These are phyloP conservation scores for Gymnoscopelus braueri DNA, from an alignment of 2,797 vertebrate genomes.

Conservation along the genomic window DNA sequence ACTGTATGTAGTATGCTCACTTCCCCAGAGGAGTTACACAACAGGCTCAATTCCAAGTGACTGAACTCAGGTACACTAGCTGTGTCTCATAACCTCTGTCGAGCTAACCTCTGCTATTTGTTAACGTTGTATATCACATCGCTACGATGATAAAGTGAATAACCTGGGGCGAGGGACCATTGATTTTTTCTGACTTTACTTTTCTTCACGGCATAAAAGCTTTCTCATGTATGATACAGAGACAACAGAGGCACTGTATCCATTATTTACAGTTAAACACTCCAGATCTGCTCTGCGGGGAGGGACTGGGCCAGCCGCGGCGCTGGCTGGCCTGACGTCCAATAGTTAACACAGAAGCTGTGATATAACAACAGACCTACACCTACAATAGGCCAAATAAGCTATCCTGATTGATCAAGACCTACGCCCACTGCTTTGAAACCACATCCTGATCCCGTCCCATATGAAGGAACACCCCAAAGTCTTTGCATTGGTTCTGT, in stretches of 20 bases:
- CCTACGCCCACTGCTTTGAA: no score
- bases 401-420: no score
- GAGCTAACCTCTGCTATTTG: slow-evolving; percentile 40
- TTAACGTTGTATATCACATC: slow-evolving; percentile 53
- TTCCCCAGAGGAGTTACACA: neutral
- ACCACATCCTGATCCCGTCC: no score
- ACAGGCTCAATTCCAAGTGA: slow-evolving; percentile 9
- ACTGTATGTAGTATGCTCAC: no score
- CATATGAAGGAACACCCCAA: no score
- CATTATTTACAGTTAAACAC: slow-evolving; percentile 70
- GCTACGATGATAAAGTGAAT: slow-evolving; percentile 49
- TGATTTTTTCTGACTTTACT: slow-evolving; percentile 60
- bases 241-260: slow-evolving; percentile 61
- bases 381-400: no score
- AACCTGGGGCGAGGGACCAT: slow-evolving; percentile 51
- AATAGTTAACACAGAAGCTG: slow-evolving; percentile 47
- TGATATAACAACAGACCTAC: neutral
- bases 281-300: slow-evolving; percentile 28
- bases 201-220: slow-evolving; percentile 74
- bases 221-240: slow-evolving; percentile 76
- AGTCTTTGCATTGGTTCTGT: no score
- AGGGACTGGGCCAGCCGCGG: slow-evolving; percentile 15
- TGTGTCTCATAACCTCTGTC: slow-evolving; percentile 27
- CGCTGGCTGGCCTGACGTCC: slow-evolving; percentile 23
- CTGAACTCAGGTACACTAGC: slow-evolving; percentile 33